These are phyloP conservation scores for Lycia hirtaria DNA, from an alignment of 2,888 invertebrate species.

Conservation along the genomic window DNA sequence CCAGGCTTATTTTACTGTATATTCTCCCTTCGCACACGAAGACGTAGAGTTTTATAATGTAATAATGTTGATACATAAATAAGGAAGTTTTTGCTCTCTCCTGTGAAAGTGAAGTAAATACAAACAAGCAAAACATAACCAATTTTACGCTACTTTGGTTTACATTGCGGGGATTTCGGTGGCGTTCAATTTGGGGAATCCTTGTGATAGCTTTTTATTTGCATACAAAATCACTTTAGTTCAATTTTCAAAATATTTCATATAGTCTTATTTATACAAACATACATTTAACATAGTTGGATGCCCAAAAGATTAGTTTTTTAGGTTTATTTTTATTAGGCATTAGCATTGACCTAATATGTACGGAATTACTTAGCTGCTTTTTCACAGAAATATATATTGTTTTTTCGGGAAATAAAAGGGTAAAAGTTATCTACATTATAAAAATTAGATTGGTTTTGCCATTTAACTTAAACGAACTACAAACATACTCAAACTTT, in stretches of 20 bases:
- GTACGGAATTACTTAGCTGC: too few species aligned
- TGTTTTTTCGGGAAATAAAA: too few species aligned
- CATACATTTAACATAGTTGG: too few species aligned
- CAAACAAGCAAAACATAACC: slow-evolving; percentile 16
- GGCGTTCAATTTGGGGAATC: slow-evolving; percentile 12
- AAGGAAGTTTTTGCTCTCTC: slow-evolving; percentile 7
- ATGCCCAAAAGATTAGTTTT: too few species aligned
- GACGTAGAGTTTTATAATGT: slow-evolving; percentile 12
- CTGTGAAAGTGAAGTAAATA: background rate
- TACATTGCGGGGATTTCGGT: slow-evolving; percentile 11
- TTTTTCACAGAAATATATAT: too few species aligned
- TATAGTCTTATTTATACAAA: too few species aligned
- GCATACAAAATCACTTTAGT: background rate
- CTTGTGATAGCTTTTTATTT: slow-evolving; percentile 3
- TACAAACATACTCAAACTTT: too few species aligned
- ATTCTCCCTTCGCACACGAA: background rate
- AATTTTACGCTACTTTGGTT: slow-evolving; percentile 16
- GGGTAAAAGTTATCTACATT: too few species aligned
- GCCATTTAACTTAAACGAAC: too few species aligned
- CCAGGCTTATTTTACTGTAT: slow-evolving; percentile 1
- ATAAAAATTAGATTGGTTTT: too few species aligned
- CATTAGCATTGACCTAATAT: too few species aligned
- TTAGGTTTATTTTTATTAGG: too few species aligned
- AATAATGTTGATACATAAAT: slow-evolving; percentile 17
- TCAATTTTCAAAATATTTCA: background rate